These are phyloP conservation scores for Chrysomela aeneicollis DNA, from an alignment of 2,888 invertebrate genomes.

Conservation along the genomic window DNA sequence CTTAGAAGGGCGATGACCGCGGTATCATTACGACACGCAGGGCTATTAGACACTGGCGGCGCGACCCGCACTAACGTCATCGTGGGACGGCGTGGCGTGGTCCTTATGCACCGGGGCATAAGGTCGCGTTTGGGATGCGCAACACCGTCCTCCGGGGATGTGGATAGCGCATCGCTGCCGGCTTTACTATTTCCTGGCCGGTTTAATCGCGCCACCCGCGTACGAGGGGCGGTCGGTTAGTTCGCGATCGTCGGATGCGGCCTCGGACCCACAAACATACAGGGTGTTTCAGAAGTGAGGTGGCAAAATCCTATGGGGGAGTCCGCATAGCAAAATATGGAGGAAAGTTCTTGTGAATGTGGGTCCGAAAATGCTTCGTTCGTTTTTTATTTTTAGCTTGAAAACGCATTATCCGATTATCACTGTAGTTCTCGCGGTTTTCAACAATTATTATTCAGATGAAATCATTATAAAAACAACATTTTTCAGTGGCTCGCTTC, in stretches of 20 bases:
- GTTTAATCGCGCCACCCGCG: slow-evolving; percentile 29
- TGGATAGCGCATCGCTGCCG: slow-evolving; percentile 30
- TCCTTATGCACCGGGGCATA: slow-evolving; percentile 22
- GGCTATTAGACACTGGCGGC: slow-evolving; percentile 55
- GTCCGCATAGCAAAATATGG: no score
- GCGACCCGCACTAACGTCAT: slow-evolving; percentile 19
- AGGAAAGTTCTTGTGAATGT: no score
- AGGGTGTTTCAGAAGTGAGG: no score
- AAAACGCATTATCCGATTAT: no score
- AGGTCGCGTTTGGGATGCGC: background rate
- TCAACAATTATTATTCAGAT: no score
- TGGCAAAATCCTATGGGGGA: no score
- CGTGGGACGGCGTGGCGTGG: slow-evolving; percentile 26
- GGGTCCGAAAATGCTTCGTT: no score
- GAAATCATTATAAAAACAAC: no score
- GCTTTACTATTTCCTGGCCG: slow-evolving; percentile 39
- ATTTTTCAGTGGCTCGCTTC: no score
- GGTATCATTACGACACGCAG: slow-evolving; percentile 58
- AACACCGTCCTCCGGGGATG: slow-evolving; percentile 28
- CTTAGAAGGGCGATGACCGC: slow-evolving; percentile 59
- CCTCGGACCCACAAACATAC: no score
- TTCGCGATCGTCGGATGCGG: background rate
- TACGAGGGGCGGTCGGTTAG: slow-evolving; percentile 5
- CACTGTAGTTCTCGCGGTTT: no score
- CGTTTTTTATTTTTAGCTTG: no score